Conservation (phyloP, 2,888 invertebrate species). For the Eristalis intricaria region DNA sequence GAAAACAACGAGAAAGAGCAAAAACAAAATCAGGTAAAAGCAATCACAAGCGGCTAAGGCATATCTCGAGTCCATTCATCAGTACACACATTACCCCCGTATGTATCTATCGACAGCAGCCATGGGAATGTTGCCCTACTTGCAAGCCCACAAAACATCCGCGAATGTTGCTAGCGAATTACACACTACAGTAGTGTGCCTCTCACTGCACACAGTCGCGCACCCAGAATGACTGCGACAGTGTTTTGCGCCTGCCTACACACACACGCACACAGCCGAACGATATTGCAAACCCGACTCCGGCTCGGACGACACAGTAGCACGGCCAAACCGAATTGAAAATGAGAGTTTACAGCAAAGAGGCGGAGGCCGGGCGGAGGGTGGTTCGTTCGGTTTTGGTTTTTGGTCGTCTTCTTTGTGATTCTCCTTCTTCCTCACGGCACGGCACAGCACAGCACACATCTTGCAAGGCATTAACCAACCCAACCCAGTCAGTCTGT, state of each 20-base stretch:
- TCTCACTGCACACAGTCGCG: conserved; percentile 24
- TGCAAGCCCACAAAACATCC: conserved; percentile 67
- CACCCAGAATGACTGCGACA: neutral
- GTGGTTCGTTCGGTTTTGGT: neutral
- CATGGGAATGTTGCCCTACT: conserved; percentile 70
- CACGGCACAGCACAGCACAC: neutral
- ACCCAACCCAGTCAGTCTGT: conserved; percentile 40
- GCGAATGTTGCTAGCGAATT: conserved; percentile 65
- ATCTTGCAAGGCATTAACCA: neutral
- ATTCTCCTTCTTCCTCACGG: conserved; percentile 26
- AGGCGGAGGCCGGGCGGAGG: neutral
- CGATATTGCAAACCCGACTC: neutral
- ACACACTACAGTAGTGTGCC: conserved; percentile 7
- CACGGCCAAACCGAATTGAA: conserved; percentile 42
- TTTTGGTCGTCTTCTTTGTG: conserved; percentile 37
- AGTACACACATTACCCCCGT: neutral
- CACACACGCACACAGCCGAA: neutral
- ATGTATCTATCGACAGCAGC: conserved; percentile 31
- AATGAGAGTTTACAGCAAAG: conserved; percentile 60
- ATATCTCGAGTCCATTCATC: conserved; percentile 46
- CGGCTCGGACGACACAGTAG: conserved; percentile 12
- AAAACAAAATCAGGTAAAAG: conserved; percentile 13
- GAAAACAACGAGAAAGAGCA: neutral
- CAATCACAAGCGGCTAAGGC: conserved; percentile 20
- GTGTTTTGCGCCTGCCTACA: conserved; percentile 6